Conservation (phyloP, 2,797 vertebrate species). For the Chiloscyllium punctatum region DNA sequence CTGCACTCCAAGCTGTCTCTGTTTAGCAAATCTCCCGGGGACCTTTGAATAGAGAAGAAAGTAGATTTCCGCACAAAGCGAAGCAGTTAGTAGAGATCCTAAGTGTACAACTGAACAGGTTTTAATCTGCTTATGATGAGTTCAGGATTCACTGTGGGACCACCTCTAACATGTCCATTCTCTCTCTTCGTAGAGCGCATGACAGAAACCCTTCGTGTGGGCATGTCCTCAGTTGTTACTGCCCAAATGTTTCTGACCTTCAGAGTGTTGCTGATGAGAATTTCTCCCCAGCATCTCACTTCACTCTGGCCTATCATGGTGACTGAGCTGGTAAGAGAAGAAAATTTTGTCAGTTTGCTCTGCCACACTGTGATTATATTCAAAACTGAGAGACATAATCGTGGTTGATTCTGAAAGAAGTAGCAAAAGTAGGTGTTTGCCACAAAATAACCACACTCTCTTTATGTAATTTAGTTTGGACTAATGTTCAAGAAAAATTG, state of each 20-base stretch:
- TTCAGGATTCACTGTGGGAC: not conserved
- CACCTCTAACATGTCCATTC: not conserved
- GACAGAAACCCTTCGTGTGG: conserved; percentile 81
- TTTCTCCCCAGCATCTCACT: conserved; percentile 89
- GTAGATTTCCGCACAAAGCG: not conserved
- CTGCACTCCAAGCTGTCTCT: not conserved
- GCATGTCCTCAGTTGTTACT: conserved; percentile 70
- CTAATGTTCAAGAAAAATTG: not conserved
- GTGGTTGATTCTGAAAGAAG: not conserved
- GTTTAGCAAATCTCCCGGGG: no score
- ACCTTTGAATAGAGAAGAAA: not conserved
- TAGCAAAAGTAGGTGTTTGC: not conserved
- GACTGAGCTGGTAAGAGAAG: conserved; percentile 78
- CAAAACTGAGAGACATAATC: not conserved
- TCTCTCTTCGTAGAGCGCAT: conserved; percentile 73
- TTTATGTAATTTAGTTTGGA: not conserved
- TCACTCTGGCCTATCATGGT: conserved; percentile 98
- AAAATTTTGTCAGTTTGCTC: not conserved
- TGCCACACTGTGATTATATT: not conserved
- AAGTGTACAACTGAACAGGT: not conserved
- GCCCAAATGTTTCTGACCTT: conserved; percentile 97
- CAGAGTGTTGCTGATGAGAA: conserved; percentile 84
- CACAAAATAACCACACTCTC: not conserved
- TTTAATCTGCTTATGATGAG: not conserved
- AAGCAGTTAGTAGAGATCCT: not conserved